These are phyloP conservation scores for Rhizoglyphus robini DNA, from an alignment of 1,140 invertebrate genomes.

Conservation along the genomic window DNA sequence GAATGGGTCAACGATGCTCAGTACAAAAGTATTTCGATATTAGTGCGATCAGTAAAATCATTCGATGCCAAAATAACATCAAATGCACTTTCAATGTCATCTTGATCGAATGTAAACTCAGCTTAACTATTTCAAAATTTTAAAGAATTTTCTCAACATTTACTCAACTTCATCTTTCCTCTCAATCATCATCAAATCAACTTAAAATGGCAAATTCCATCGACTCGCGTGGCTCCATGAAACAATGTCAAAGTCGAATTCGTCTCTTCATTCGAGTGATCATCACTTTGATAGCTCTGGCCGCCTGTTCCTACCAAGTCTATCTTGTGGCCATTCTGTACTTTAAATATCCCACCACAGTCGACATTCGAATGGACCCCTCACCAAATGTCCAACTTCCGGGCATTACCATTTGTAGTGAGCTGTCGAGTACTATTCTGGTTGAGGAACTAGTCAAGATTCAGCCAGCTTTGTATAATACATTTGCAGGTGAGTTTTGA, in stretches of 20 bases:
- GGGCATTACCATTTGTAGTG: conserved; percentile 10
- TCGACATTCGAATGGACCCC: conserved; percentile 10
- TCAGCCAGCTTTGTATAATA: background rate
- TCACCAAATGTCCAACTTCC: conserved; percentile 10
- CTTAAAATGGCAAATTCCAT: too few species aligned
- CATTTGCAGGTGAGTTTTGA: background rate
- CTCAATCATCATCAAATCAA: too few species aligned
- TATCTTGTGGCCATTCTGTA: conserved; percentile 4
- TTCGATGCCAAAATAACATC: too few species aligned
- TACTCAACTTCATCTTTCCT: too few species aligned
- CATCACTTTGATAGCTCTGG: background rate
- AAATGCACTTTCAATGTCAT: too few species aligned
- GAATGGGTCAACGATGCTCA: too few species aligned
- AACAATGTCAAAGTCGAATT: background rate
- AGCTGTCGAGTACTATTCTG: conserved; percentile 9
- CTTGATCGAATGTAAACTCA: too few species aligned
- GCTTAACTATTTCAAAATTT: too few species aligned
- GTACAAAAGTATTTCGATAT: too few species aligned
- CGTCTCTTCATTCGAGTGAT: background rate
- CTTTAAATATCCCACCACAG: conserved; percentile 8
- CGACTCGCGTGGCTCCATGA: too few species aligned
- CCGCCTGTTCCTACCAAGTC: background rate
- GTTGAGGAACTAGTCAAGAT: conserved; percentile 7
- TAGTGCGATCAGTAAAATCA: too few species aligned
- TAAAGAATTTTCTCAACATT: too few species aligned